phyloP scores from a whole-genome alignment of 2,113 vertebrate species.

The Dascyllus trimaculatus region DNA sequence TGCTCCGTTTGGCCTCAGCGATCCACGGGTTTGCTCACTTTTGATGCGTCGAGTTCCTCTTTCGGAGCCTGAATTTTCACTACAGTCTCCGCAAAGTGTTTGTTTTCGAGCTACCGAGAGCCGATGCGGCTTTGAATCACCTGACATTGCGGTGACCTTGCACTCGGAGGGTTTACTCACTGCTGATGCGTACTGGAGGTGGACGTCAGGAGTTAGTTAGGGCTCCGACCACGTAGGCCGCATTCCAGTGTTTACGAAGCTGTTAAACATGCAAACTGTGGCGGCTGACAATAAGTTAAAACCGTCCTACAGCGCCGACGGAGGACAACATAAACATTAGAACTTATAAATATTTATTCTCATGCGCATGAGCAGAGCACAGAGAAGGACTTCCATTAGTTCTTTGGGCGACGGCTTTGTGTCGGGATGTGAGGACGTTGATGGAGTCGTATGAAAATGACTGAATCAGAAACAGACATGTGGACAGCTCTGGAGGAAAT shows the following conservation, averaged over 20 bases:
- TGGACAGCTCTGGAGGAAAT: background rate
- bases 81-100: too few species aligned
- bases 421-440: background rate
- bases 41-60: too few species aligned
- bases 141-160: too few species aligned
- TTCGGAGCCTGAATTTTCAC: too few species aligned
- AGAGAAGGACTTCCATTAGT: slow-evolving; percentile 38
- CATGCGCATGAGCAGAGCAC: slow-evolving; percentile 64
- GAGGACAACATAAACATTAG: slow-evolving; percentile 52
- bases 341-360: slow-evolving; percentile 69
- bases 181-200: too few species aligned
- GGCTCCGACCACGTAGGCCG: slow-evolving; percentile 1
- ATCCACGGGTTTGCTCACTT: too few species aligned
- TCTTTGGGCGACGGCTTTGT: background rate
- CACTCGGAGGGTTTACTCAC: too few species aligned
- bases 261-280: slow-evolving; percentile 45
- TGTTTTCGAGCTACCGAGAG: too few species aligned
- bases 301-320: slow-evolving; percentile 32
- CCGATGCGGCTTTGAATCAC: too few species aligned
- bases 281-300: slow-evolving; percentile 15
- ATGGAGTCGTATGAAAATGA: slow-evolving; percentile 28
- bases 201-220: background rate
- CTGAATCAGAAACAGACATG: slow-evolving; percentile 13
- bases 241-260: slow-evolving; percentile 41
- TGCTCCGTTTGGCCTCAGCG: too few species aligned